phyloP scores from a whole-genome alignment of 2,797 vertebrate species.

The Lacerta viridis region DNA sequence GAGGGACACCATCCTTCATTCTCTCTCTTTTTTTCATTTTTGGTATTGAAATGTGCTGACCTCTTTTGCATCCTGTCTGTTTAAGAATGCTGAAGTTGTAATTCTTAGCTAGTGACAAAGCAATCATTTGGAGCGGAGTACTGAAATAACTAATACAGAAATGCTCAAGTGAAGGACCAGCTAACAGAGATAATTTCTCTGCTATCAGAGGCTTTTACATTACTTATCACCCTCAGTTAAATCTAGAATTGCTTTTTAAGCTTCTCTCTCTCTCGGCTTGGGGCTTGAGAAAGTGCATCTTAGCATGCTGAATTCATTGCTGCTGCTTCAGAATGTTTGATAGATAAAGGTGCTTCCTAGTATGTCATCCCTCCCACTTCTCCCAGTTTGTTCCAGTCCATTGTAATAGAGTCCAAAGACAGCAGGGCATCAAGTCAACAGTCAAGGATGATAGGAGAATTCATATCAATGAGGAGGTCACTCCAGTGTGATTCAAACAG shows the following conservation, averaged over 20 bases:
- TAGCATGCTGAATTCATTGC: conserved; percentile 46
- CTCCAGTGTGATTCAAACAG: neutral
- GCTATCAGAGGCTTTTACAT: conserved; percentile 59
- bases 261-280: conserved; percentile 46
- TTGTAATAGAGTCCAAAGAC: neutral
- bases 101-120: conserved; percentile 27
- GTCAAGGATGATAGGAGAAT: neutral
- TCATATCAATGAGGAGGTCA: neutral
- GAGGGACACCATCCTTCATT: conserved; percentile 26
- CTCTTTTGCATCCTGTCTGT: conserved; percentile 31
- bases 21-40: neutral
- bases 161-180: conserved; percentile 51
- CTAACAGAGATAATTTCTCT: conserved; percentile 66
- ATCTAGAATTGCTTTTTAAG: conserved; percentile 69
- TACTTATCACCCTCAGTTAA: conserved; percentile 64
- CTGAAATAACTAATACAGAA: conserved; percentile 51
- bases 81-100: conserved; percentile 44
- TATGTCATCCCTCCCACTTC: conserved; percentile 7
- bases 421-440: neutral
- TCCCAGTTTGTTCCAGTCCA: neutral
- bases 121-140: conserved; percentile 39
- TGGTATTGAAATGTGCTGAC: conserved; percentile 43
- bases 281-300: conserved; percentile 38
- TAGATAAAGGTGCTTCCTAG: conserved; percentile 34
- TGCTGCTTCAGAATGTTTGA: conserved; percentile 38